Evolutionary conservation across 2,113 vertebrate genomes (phyloP), one percentile per base, ranked within the genome.

Genomic region (Ellobius talpinus): DNA sequence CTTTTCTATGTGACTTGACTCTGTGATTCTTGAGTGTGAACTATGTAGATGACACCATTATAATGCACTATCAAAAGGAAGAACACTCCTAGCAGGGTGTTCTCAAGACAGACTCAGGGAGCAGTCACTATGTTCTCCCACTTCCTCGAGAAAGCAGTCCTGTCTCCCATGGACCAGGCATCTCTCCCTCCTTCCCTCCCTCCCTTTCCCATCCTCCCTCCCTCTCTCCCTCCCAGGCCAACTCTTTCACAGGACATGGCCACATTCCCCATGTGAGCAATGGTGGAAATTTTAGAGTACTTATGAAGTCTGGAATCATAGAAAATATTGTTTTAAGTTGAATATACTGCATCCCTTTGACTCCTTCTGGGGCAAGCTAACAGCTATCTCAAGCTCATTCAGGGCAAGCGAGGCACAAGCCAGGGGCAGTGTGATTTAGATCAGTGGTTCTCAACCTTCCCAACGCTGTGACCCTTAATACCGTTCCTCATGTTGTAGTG

Each of bases 51-150:
- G 29, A 50, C 29, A 33, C 17, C 42, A 50, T 31, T 68, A 42
- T 36, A 42, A 24, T 36, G 63, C 10, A 45, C 23, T 50, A 47
- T 68, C 42, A 50, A 68, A 68, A 87, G 24, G 42, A 47, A 33
- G 5, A 31, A 68, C 11, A 47, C 2, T 10, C 47, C 36, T 58
- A 16, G 23, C 47, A 55, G 47, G 47, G 68, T 39, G 24, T 91
- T 94, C 70, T 93, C 87, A 70, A 70, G 74, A 87, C 39, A 93
- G 61, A 78, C 63, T 90, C 63, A 61, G 84, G 17, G 78, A 13
- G 42, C 2, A 31, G 29, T 70, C 21, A 0, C 23, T 45, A 52
- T 87, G 12, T 39, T 47, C 7, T 11, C 29, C 13, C 55, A 23
- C 6, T 2, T 65, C 76, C 61, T 65, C 13, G 6, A 55, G 68